Conservation (phyloP, 2,113 vertebrate species). For the Struthidea cinerea region DNA sequence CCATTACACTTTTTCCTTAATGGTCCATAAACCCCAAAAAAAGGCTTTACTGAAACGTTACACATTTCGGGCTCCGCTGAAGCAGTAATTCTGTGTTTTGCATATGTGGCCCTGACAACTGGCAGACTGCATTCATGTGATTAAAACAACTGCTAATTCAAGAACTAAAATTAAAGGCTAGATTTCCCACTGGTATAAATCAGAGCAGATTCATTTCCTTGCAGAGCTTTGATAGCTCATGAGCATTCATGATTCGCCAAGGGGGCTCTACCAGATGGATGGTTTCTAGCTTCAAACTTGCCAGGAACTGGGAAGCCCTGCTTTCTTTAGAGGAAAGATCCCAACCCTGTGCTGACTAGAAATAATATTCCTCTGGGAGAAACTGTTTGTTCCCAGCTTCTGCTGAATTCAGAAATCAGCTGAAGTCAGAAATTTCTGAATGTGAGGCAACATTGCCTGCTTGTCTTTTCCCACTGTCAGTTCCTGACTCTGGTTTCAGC, state of each 20-base stretch:
- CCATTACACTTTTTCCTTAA: neutral
- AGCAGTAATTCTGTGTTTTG: neutral
- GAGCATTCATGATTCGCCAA: neutral
- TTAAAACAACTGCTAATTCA: slow-evolving; percentile 30
- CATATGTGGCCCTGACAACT: neutral
- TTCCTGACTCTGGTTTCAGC: neutral
- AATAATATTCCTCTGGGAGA: neutral
- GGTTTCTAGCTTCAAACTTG: neutral
- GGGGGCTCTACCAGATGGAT: neutral
- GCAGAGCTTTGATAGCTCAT: neutral
- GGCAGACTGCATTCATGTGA: neutral
- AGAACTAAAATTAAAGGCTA: slow-evolving; percentile 12
- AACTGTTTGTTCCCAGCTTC: neutral
- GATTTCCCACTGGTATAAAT: neutral
- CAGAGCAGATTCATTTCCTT: neutral
- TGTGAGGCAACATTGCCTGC: neutral
- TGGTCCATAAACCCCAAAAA: neutral
- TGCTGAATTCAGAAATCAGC: neutral
- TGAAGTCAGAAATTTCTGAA: neutral
- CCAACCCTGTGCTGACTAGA: neutral
- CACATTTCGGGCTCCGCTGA: neutral
- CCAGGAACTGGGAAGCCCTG: neutral
- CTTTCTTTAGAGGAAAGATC: neutral
- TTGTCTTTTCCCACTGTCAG: neutral
- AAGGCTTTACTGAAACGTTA: neutral